Percentiles rank a stretch among this genome's conserved stretches.
phyloP scores from a whole-genome alignment of 2,797 vertebrate genomes.

The Catostomus latipinnis region DNA sequence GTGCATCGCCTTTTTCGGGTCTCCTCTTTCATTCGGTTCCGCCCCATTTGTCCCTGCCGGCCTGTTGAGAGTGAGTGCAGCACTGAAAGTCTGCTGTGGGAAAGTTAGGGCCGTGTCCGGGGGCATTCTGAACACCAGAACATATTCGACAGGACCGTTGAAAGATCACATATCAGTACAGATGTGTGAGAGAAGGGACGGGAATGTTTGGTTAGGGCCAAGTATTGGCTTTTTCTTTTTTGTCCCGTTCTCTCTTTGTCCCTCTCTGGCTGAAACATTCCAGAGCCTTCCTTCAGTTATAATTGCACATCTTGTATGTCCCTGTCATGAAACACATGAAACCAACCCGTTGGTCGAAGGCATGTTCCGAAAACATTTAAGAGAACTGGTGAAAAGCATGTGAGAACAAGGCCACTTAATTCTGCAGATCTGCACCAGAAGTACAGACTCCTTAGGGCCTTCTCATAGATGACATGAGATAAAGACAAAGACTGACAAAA shows the following conservation, averaged over 20 bases:
- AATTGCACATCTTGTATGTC: constrained; percentile 25
- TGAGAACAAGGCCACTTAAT: neutral
- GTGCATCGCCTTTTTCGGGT: constrained; percentile 62
- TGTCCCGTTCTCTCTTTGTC: neutral
- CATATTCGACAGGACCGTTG: constrained; percentile 64
- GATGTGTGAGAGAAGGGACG: constrained; percentile 50
- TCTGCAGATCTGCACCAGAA: neutral
- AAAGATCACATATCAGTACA: constrained; percentile 66
- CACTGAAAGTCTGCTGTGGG: constrained; percentile 68
- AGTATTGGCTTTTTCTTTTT: constrained; percentile 12
- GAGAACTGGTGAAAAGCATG: neutral
- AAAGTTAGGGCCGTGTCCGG: constrained; percentile 62
- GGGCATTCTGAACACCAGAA: constrained; percentile 54
- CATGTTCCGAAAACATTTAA: constrained; percentile 35
- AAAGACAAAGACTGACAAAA: constrained; percentile 1
- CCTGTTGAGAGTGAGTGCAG: constrained; percentile 73
- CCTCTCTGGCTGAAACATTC: constrained; percentile 32
- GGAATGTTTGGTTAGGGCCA: constrained; percentile 56
- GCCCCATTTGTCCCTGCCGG: constrained; percentile 68
- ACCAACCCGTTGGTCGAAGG: constrained; percentile 1
- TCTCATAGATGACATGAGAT: constrained; percentile 18
- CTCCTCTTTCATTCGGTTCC: constrained; percentile 66
- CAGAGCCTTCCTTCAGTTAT: constrained; percentile 23
- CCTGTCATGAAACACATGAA: constrained; percentile 12
- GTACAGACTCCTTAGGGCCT: neutral